These are phyloP conservation scores for Colletes gigas DNA, from an alignment of 1,140 invertebrate genomes.

Conservation along the genomic window DNA sequence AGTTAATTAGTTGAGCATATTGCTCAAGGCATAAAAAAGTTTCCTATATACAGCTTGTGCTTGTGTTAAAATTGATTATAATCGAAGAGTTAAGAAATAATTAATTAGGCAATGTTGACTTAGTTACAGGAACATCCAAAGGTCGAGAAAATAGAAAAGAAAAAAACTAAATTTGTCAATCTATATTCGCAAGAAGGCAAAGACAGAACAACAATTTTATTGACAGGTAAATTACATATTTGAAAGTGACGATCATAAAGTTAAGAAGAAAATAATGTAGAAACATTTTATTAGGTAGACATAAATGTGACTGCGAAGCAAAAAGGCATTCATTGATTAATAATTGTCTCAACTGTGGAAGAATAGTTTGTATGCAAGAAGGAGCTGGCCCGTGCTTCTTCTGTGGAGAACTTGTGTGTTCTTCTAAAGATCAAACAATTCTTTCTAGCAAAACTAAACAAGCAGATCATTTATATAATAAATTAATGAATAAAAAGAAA, in stretches of 20 bases:
- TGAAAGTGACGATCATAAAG: conserved; percentile 29
- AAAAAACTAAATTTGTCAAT: conserved; percentile 89
- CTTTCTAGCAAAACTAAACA: conserved; percentile 86
- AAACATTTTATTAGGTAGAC: conserved; percentile 84
- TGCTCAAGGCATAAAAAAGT: no score
- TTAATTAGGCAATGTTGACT: conserved; percentile 16
- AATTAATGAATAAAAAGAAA: conserved; percentile 84
- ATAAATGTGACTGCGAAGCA: conserved; percentile 95
- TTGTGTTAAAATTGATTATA: no score
- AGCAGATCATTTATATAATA: conserved; percentile 86
- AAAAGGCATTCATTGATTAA: conserved; percentile 94
- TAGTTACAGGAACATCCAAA: conserved; percentile 78
- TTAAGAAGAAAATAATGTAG: conserved; percentile 36
- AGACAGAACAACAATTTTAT: conserved; percentile 83
- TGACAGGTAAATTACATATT: conserved; percentile 83
- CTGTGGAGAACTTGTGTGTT: conserved; percentile 92
- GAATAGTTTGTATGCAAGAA: conserved; percentile 97
- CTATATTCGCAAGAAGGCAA: conserved; percentile 88
- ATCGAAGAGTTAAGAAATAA: background rate
- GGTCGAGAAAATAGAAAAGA: conserved; percentile 81
- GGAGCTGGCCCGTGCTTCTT: conserved; percentile 97
- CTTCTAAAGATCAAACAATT: conserved; percentile 87
- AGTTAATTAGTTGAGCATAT: no score
- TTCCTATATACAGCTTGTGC: no score
- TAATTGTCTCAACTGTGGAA: conserved; percentile 96